Evolutionary conservation across 2,797 vertebrate genomes (phyloP).

Genomic region (Enteromius paludinosus): DNA sequence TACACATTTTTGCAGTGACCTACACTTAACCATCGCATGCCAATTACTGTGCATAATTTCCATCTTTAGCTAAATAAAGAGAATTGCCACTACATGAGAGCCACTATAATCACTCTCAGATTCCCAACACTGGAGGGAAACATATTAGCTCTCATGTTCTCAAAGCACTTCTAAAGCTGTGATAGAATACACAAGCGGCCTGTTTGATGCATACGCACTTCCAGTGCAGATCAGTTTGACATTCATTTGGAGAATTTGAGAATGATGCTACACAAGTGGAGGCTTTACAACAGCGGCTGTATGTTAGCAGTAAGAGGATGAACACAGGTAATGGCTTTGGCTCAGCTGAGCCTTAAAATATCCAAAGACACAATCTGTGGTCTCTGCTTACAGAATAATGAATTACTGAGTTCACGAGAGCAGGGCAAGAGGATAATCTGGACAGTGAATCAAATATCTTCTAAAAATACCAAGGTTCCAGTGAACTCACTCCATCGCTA

Average conservation of each 20-base stretch:
- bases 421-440: constrained; percentile 48
- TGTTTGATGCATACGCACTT: constrained; percentile 8
- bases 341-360: constrained; percentile 9
- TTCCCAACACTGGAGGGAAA: constrained; percentile 11
- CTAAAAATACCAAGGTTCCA: constrained; percentile 47
- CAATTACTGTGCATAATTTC: constrained; percentile 5
- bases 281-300: constrained; percentile 11
- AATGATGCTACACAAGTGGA: constrained; percentile 1
- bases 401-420: constrained; percentile 29
- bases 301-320: constrained; percentile 10
- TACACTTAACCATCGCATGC: neutral
- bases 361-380: neutral
- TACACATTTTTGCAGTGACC: neutral
- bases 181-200: constrained; percentile 23
- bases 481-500: neutral
- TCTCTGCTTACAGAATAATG: constrained; percentile 34
- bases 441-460: constrained; percentile 48
- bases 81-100: neutral
- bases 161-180: constrained; percentile 2
- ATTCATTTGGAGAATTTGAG: constrained; percentile 36
- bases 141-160: constrained; percentile 15
- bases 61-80: constrained; percentile 31
- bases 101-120: neutral
- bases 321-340: constrained; percentile 31
- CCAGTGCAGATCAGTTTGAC: constrained; percentile 4